These are phyloP conservation scores for Ondatra zibethicus DNA, from an alignment of 2,113 vertebrate species.

Conservation along the genomic window DNA sequence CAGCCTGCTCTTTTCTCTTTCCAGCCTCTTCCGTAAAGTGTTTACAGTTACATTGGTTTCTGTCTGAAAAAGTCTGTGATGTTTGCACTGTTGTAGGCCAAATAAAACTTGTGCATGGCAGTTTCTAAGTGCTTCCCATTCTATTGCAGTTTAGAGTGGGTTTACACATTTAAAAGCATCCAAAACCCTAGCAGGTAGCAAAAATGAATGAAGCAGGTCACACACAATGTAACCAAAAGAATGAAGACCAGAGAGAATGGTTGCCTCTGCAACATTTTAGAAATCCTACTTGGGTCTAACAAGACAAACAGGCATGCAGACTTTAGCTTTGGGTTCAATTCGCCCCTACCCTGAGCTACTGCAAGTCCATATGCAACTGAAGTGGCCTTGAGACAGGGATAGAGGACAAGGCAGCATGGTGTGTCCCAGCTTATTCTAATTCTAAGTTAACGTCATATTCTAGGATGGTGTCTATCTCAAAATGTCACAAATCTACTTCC, in stretches of 20 bases:
- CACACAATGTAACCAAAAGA: neutral
- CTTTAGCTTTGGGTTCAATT: neutral
- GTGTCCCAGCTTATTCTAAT: neutral
- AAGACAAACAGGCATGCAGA: neutral
- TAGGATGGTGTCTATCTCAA: neutral
- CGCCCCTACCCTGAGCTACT: neutral
- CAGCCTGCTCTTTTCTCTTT: neutral
- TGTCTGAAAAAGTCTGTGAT: constrained; percentile 39
- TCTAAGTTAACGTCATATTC: neutral
- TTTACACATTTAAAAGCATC: constrained; percentile 47
- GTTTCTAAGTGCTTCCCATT: constrained; percentile 61
- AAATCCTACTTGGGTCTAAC: neutral
- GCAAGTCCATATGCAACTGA: fast-evolving
- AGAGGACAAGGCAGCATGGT: neutral
- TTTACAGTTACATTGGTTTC: constrained; percentile 48
- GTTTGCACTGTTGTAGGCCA: constrained; percentile 20
- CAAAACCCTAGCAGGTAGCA: constrained; percentile 1
- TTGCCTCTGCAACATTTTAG: neutral
- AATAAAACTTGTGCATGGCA: constrained; percentile 37
- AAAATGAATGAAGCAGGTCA: neutral
- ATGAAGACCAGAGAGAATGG: neutral
- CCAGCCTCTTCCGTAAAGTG: neutral
- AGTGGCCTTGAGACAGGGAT: neutral
- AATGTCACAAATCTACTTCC: neutral
- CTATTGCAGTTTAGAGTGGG: neutral